Evolutionary conservation across 2,113 vertebrate genomes (phyloP).

Genomic region (Alligator mississippiensis): DNA sequence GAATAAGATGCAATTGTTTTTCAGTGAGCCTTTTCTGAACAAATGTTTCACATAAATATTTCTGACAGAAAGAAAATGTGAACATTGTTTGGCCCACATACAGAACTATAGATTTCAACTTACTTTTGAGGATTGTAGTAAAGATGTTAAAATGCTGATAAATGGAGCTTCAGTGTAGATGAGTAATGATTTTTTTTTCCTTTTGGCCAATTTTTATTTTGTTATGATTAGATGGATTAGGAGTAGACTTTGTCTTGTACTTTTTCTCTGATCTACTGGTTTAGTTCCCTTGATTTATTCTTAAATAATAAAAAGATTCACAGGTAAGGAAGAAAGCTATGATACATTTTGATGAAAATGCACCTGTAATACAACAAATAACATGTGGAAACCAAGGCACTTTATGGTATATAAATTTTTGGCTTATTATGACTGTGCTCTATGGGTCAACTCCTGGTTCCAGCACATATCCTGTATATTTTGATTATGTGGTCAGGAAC

Average conservation of each 20-base stretch:
- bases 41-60: slow-evolving; percentile 5
- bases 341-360: neutral
- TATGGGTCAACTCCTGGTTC: neutral
- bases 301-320: neutral
- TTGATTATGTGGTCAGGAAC: neutral
- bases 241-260: neutral
- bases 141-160: neutral
- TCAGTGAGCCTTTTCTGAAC: neutral
- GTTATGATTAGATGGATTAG: neutral
- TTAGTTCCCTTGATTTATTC: neutral
- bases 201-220: neutral
- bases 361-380: neutral
- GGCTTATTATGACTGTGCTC: neutral
- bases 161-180: neutral
- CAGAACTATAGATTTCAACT: neutral
- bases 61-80: slow-evolving; percentile 7
- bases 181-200: accelerated
- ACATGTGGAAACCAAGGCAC: accelerated
- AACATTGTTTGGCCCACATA: neutral
- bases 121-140: neutral
- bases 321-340: neutral
- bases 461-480: neutral
- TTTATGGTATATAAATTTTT: neutral
- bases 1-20: slow-evolving; percentile 4
- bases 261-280: neutral